phyloP scores from a whole-genome alignment of 2,888 invertebrate genomes.

The Exephanes ischioxanthus region DNA sequence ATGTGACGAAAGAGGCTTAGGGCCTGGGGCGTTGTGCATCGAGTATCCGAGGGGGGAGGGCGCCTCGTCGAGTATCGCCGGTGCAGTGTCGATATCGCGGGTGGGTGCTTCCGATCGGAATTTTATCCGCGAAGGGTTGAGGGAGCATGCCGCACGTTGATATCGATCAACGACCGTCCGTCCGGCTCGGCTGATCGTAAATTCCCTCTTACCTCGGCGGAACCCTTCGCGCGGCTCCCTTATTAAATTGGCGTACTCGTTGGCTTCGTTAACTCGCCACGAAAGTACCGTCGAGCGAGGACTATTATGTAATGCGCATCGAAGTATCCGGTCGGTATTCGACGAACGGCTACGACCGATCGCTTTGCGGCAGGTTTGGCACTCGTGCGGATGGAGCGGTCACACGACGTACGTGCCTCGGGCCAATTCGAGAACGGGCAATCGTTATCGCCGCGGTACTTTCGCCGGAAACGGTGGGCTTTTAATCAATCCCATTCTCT shows the following conservation, averaged over 20 bases:
- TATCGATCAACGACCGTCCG: conserved; percentile 35
- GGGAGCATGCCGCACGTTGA: background rate
- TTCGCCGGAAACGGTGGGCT: background rate
- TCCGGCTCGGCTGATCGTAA: conserved; percentile 7
- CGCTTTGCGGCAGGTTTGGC: background rate
- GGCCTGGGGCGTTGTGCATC: background rate
- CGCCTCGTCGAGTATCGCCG: background rate
- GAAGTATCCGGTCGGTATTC: background rate
- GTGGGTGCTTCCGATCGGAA: background rate
- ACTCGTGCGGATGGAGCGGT: background rate
- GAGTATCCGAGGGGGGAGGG: background rate
- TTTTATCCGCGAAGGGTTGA: conserved; percentile 9
- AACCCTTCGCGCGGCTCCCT: background rate
- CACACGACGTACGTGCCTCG: background rate
- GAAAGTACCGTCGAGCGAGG: background rate
- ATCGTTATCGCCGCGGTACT: background rate
- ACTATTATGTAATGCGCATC: background rate
- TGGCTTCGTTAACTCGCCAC: conserved; percentile 9
- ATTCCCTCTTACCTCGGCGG: background rate
- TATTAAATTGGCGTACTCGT: conserved; percentile 36
- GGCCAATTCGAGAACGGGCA: background rate
- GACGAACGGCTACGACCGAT: background rate
- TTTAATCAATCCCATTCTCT: conserved; percentile 14
- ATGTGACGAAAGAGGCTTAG: background rate
- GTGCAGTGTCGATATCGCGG: background rate